A percentile compares a stretch with the other conserved stretches of the same genome.
These are phyloP conservation scores for Helicorthomorpha holstii DNA, from an alignment of 1,140 invertebrate genomes.

Conservation along the genomic window DNA sequence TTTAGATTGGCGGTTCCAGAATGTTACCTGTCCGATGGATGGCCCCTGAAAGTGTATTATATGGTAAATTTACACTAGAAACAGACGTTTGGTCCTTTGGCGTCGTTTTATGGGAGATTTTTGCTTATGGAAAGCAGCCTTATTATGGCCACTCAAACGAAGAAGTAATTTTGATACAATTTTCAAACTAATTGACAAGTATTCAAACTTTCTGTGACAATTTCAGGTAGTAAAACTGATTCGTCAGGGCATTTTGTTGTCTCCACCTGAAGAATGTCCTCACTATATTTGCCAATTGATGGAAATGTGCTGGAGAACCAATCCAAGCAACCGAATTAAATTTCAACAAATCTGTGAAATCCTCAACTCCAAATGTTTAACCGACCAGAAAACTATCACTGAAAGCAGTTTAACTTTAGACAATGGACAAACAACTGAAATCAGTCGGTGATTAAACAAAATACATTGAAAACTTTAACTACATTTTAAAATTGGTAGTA, in stretches of 20 bases:
- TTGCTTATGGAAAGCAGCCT: conserved; percentile 62
- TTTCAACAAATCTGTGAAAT: no score
- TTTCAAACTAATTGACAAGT: no score
- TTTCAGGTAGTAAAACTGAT: conserved; percentile 62
- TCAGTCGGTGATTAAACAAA: no score
- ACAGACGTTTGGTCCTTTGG: conserved; percentile 86
- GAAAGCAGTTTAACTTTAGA: no score
- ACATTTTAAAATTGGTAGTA: no score
- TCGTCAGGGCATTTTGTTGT: conserved; percentile 62
- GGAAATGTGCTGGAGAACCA: conserved; percentile 67
- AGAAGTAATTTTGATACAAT: no score
- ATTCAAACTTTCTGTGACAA: no score
- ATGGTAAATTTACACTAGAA: conserved; percentile 73
- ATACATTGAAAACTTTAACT: no score
- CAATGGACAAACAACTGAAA: no score
- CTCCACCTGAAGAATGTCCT: conserved; percentile 63
- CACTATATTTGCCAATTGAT: conserved; percentile 58
- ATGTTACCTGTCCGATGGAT: conserved; percentile 81
- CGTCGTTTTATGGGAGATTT: conserved; percentile 83
- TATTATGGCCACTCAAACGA: conserved; percentile 73
- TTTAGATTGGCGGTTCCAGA: conserved; percentile 63
- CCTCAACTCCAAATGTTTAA: no score
- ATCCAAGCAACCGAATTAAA: conserved; percentile 53
- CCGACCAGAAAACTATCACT: no score
- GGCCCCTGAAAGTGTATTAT: conserved; percentile 77